Conservation (phyloP, 2,797 vertebrate genomes). For the Pipistrellus pipistrellus region DNA sequence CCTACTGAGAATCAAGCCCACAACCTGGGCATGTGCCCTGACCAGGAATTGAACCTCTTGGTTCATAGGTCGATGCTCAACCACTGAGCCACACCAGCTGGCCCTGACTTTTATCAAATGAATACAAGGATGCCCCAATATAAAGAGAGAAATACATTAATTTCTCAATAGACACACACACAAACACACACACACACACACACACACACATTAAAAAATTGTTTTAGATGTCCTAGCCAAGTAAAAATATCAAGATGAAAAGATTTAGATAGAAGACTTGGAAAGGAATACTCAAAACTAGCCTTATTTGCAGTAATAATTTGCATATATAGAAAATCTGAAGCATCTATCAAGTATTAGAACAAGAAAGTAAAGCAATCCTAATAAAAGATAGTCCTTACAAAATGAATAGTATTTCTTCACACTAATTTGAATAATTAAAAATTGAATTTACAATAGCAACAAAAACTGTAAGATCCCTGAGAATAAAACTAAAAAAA, state of each 20-base stretch:
- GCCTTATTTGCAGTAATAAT: neutral
- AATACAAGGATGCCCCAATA: neutral
- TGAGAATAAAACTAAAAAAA: slow-evolving; percentile 49
- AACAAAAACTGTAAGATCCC: slow-evolving; percentile 9
- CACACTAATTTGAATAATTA: neutral
- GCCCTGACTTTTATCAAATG: neutral
- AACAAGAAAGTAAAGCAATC: slow-evolving; percentile 36
- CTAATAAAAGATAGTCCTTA: slow-evolving; percentile 19
- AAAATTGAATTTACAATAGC: slow-evolving; percentile 12
- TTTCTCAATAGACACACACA: neutral
- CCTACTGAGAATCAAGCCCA: too few relatives aligned
- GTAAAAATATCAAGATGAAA: slow-evolving; percentile 13
- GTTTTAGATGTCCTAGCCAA: neutral
- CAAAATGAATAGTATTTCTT: neutral
- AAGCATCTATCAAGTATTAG: neutral
- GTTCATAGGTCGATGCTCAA: too few relatives aligned
- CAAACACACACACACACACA: neutral
- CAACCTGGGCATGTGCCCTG: too few relatives aligned
- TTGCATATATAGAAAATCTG: neutral
- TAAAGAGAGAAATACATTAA: neutral
- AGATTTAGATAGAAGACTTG: slow-evolving; percentile 26
- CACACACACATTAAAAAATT: neutral
- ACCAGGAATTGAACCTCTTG: too few relatives aligned
- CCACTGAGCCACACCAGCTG: too few relatives aligned
- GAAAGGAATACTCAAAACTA: neutral